A percentile compares a stretch with the other conserved stretches of the same genome.
Conservation (phyloP, 2,797 vertebrate species). For the Chrysocyon brachyurus region DNA sequence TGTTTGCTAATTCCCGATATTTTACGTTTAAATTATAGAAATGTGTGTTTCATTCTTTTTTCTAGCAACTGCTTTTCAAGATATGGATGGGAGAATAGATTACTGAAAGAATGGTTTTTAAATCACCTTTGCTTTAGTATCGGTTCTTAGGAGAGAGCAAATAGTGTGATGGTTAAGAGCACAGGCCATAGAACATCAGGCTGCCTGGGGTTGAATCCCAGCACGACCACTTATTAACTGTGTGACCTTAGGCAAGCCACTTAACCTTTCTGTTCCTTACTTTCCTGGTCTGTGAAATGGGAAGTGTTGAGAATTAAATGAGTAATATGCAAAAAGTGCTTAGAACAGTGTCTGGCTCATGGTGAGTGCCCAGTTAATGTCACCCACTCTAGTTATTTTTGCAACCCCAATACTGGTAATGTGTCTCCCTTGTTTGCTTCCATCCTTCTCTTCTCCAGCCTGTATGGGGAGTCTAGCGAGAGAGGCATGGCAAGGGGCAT, state of each 20-base stretch:
- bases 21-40: slow-evolving; percentile 30
- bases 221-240: background rate
- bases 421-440: background rate
- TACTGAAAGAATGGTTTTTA: background rate
- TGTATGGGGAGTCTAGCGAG: background rate
- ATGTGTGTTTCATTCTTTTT: background rate
- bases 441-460: background rate
- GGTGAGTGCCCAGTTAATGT: background rate
- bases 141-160: background rate
- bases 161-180: background rate
- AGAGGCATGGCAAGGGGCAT: background rate
- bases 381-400: background rate
- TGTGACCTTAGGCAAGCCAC: background rate
- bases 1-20: background rate
- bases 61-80: background rate
- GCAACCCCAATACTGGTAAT: too few species aligned
- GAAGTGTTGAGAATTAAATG: background rate
- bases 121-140: background rate
- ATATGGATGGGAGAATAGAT: background rate
- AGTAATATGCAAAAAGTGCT: background rate
- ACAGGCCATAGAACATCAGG: background rate
- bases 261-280: background rate
- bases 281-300: background rate
- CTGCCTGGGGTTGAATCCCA: background rate
- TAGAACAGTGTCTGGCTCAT: background rate